Conservation (phyloP, 1,140 invertebrate species). For the Euschistus heros region DNA sequence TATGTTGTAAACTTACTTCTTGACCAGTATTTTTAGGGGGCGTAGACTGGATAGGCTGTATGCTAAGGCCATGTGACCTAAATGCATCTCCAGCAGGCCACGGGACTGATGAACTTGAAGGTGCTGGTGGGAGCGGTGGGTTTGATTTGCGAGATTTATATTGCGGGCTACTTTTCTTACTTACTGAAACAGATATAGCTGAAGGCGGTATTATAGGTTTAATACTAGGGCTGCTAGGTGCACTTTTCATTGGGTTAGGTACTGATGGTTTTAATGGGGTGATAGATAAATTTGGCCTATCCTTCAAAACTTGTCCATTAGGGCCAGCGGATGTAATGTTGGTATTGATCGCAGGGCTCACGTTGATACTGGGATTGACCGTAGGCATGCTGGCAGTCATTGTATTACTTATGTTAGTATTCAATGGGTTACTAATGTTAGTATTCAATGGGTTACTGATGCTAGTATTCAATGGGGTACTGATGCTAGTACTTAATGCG, state of each 20-base stretch:
- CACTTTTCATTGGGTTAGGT: background rate
- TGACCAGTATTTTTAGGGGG: conserved; percentile 1
- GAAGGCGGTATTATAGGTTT: background rate
- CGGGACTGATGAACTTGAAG: background rate
- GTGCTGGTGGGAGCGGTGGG: background rate
- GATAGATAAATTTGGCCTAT: conserved; percentile 21
- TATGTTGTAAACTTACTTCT: conserved; percentile 20
- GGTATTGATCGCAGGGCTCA: too few relatives aligned
- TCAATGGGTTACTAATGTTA: too few relatives aligned
- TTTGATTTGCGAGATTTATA: conserved; percentile 3
- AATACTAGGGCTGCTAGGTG: background rate
- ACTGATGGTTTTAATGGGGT: conserved; percentile 16
- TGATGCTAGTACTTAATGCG: too few relatives aligned
- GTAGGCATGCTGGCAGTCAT: too few relatives aligned
- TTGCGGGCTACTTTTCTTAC: conserved; percentile 1
- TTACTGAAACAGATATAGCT: conserved; percentile 11
- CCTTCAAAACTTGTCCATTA: conserved; percentile 10
- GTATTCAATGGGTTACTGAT: too few relatives aligned
- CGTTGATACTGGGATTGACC: too few relatives aligned
- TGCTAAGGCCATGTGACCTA: background rate
- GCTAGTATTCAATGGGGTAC: too few relatives aligned
- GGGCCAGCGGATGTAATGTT: background rate
- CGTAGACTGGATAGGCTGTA: background rate
- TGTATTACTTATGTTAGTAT: too few relatives aligned
- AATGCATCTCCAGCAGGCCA: background rate